phyloP scores from a whole-genome alignment of 2,113 vertebrate species.

The Thamnaconus septentrionalis region DNA sequence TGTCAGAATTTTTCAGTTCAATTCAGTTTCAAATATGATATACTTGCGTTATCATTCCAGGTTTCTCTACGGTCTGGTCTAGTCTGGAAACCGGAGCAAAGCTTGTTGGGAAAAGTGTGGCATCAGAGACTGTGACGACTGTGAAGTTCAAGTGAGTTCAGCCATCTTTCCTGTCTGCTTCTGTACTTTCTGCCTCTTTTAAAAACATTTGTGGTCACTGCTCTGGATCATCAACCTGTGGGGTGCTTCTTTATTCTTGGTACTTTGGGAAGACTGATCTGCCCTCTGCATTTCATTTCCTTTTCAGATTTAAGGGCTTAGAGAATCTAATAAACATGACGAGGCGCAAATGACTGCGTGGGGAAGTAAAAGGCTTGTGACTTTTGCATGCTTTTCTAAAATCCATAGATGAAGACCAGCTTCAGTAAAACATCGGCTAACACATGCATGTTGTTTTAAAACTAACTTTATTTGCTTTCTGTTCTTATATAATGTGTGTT shows the following conservation, averaged over 20 bases:
- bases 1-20: not conserved
- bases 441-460: not conserved
- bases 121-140: conserved; percentile 87
- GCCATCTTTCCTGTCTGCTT: not conserved
- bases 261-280: conserved; percentile 45
- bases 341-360: conserved; percentile 58
- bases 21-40: not conserved
- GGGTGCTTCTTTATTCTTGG: conserved; percentile 26
- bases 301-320: conserved; percentile 78
- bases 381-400: conserved; percentile 26
- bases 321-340: conserved; percentile 64
- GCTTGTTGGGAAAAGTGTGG: conserved; percentile 87
- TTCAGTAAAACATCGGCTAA: conserved; percentile 3
- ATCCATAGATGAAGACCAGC: conserved; percentile 26
- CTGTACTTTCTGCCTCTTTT: conserved; percentile 2
- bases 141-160: conserved; percentile 91
- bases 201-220: not conserved
- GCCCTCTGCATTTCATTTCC: conserved; percentile 36
- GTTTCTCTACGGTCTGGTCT: conserved; percentile 90
- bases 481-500: not conserved
- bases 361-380: conserved; percentile 32
- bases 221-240: conserved; percentile 11
- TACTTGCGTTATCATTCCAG: conserved; percentile 62
- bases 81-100: conserved; percentile 91
- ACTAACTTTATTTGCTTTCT: not conserved